phyloP scores from a whole-genome alignment of 2,797 vertebrate genomes.

The Anolis apletophallus region DNA sequence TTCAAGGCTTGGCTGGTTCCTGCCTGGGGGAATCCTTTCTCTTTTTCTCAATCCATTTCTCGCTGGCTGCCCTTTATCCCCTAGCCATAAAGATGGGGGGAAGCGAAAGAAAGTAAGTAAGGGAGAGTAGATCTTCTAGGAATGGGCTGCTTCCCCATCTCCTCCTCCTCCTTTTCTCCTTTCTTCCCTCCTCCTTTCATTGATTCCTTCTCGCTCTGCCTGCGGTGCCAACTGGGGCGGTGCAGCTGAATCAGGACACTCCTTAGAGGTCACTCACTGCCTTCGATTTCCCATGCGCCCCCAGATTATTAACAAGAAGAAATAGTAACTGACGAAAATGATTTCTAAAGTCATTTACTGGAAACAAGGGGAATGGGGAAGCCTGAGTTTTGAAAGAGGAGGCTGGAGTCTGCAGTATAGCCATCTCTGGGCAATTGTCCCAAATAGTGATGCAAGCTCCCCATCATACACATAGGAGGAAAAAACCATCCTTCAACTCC shows the following conservation, averaged over 20 bases:
- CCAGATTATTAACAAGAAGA: background rate
- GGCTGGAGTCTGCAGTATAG: background rate
- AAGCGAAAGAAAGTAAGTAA: background rate
- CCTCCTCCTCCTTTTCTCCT: conserved; percentile 9
- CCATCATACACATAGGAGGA: background rate
- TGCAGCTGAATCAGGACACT: conserved; percentile 16
- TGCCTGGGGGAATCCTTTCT: too few relatives aligned
- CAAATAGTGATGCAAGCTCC: background rate
- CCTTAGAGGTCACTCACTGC: conserved; percentile 61
- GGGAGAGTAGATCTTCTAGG: background rate
- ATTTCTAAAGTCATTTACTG: conserved; percentile 34
- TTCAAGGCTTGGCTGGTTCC: too few relatives aligned
- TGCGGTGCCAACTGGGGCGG: conserved; percentile 30
- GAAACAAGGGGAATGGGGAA: too few relatives aligned
- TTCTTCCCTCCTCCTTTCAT: conserved; percentile 16
- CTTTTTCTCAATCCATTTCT: too few relatives aligned
- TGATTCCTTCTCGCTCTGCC: conserved; percentile 52
- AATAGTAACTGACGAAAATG: background rate
- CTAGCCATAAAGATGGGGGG: background rate
- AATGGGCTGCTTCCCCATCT: conserved; percentile 21
- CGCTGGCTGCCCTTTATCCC: background rate
- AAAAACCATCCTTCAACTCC: too few relatives aligned
- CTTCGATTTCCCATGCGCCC: conserved; percentile 15
- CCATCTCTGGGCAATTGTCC: background rate
- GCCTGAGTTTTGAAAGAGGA: conserved; percentile 3